A percentile compares a stretch with the other conserved stretches of the same genome.
phyloP scores from a whole-genome alignment of 1,140 invertebrate genomes.

The Eriosoma lanigerum region DNA sequence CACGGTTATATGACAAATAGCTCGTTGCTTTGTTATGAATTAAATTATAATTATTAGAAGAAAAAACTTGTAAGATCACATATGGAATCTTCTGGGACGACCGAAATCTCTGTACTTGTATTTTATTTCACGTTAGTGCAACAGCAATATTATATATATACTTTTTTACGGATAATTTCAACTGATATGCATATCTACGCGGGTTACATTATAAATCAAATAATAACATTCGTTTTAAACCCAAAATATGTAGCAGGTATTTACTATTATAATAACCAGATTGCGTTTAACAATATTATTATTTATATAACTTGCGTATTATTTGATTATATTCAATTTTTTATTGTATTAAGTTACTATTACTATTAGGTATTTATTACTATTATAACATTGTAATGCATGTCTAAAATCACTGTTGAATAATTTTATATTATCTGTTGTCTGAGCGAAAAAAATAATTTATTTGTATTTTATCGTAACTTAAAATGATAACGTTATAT shows the following conservation, averaged over 20 bases:
- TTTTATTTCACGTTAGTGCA: neutral
- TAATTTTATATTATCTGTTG: too few species aligned
- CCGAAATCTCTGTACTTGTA: neutral
- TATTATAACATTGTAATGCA: too few species aligned
- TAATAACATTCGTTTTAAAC: neutral
- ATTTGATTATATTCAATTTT: too few species aligned
- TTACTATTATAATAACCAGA: neutral
- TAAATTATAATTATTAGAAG: conserved; percentile 28
- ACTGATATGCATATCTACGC: neutral
- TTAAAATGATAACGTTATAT: too few species aligned
- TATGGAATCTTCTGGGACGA: neutral
- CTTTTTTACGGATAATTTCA: neutral
- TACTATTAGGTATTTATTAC: too few species aligned
- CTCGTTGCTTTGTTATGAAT: conserved; percentile 34
- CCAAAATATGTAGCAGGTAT: neutral
- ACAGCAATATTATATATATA: neutral
- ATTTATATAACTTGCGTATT: too few species aligned
- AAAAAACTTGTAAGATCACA: neutral
- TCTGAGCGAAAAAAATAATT: too few species aligned
- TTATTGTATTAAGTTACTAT: too few species aligned
- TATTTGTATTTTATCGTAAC: too few species aligned
- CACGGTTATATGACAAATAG: conserved; percentile 31
- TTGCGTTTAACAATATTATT: conserved; percentile 1
- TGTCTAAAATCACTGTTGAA: too few species aligned
- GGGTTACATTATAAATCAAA: conserved; percentile 18